Percentiles rank a stretch among this genome's conserved stretches.
Evolutionary conservation across 2,888 invertebrate genomes (phyloP).

Genomic region (Zelleria hepariella): DNA sequence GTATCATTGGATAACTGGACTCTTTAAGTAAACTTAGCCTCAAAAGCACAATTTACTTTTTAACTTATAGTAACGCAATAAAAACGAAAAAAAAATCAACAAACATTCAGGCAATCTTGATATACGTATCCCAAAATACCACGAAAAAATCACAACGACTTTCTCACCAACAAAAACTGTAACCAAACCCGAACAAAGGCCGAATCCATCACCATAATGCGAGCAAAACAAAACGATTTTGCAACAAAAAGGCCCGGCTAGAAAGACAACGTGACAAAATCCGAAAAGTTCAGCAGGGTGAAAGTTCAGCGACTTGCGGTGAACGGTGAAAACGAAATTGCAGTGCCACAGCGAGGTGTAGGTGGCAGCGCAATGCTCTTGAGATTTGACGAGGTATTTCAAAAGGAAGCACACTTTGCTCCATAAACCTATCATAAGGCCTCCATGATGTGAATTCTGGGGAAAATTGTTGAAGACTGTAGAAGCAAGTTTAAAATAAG

Average conservation of each 20-base stretch:
- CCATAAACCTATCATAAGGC: no score
- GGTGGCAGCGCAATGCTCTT: neutral
- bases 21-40: neutral
- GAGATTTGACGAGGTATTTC: neutral
- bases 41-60: neutral
- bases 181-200: neutral
- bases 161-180: neutral
- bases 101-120: neutral
- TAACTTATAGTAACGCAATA: no score
- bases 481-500: no score
- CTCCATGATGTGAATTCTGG: no score
- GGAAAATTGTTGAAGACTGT: no score
- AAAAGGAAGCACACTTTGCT: no score
- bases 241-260: slow-evolving; percentile 10
- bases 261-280: slow-evolving; percentile 23
- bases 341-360: slow-evolving; percentile 12
- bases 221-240: slow-evolving; percentile 8
- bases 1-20: neutral
- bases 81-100: no score
- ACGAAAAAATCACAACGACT: neutral
- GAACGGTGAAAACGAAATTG: slow-evolving; percentile 34
- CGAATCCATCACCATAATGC: neutral
- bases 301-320: slow-evolving; percentile 37
- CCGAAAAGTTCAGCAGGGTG: slow-evolving; percentile 39
- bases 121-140: neutral